These are phyloP conservation scores for Thereuonema tuberculata DNA, from an alignment of 1,140 invertebrate genomes.

Conservation along the genomic window DNA sequence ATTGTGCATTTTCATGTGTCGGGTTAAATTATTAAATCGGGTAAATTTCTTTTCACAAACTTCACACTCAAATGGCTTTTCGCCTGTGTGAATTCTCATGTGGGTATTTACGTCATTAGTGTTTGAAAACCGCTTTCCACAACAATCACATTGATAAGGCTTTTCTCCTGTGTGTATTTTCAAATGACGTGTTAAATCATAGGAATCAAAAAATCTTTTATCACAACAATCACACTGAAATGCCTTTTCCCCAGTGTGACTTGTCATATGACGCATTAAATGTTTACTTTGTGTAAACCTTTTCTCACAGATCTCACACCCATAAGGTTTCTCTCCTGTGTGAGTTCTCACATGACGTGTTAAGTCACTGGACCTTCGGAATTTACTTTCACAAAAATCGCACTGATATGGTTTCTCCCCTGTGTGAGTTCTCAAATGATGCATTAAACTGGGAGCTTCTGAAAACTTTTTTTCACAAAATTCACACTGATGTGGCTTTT, in stretches of 20 bases:
- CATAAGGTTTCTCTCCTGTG: slow-evolving; percentile 21
- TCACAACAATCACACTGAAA: slow-evolving; percentile 17
- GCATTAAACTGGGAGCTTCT: not conserved
- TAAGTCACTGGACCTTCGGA: slow-evolving; percentile 9
- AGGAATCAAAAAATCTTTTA: slow-evolving; percentile 16
- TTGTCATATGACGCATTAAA: slow-evolving; percentile 19
- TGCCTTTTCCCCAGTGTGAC: slow-evolving; percentile 20
- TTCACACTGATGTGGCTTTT: slow-evolving; percentile 4
- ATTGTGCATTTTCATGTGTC: not conserved
- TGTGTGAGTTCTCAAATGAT: slow-evolving; percentile 20
- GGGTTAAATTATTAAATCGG: not conserved
- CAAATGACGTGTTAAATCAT: slow-evolving; percentile 38
- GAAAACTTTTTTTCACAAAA: slow-evolving; percentile 4
- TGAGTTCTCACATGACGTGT: slow-evolving; percentile 16
- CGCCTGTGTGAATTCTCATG: slow-evolving; percentile 33
- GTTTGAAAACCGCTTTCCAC: too few relatives aligned
- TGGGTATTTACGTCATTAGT: too few relatives aligned
- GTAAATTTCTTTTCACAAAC: slow-evolving; percentile 22
- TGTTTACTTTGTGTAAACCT: slow-evolving; percentile 21
- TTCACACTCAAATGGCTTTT: too few relatives aligned
- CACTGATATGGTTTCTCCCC: slow-evolving; percentile 23
- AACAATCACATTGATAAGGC: too few relatives aligned
- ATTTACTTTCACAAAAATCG: slow-evolving; percentile 21
- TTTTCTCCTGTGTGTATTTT: slow-evolving; percentile 42
- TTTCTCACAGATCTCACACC: slow-evolving; percentile 20